A percentile compares a stretch with the other conserved stretches of the same genome.
Evolutionary conservation across 2,113 vertebrate species (phyloP).

Genomic region (Myrmecobius fasciatus): DNA sequence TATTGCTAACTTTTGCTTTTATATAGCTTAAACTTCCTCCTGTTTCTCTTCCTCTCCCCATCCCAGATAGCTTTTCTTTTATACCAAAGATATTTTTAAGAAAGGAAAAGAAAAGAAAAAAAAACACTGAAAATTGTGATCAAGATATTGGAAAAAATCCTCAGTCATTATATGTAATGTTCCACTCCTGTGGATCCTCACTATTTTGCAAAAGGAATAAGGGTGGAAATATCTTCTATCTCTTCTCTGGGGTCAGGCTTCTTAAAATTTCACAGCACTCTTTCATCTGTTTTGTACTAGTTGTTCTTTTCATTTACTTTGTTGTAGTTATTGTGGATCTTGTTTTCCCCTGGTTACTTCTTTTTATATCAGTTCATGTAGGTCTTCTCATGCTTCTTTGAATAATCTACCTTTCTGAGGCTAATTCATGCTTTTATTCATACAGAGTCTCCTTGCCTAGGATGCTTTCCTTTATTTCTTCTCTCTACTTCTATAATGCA

Average conservation of each 20-base stretch:
- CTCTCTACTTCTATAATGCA: neutral
- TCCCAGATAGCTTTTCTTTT: neutral
- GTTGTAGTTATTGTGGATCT: neutral
- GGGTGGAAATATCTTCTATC: neutral
- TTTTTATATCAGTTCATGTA: neutral
- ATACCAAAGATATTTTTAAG: neutral
- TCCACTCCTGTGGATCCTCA: neutral
- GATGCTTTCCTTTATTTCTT: neutral
- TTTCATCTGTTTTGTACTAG: neutral
- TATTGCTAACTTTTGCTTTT: neutral
- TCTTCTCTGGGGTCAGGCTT: neutral
- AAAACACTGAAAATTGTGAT: neutral
- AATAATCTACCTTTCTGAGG: neutral
- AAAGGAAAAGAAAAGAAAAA: neutral
- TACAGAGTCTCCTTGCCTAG: neutral
- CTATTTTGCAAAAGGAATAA: neutral
- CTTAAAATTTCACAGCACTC: neutral
- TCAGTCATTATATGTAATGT: neutral
- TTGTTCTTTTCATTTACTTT: neutral
- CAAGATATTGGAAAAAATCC: neutral
- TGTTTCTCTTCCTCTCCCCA: neutral
- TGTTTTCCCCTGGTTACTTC: neutral
- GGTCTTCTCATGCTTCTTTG: neutral
- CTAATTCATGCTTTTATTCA: neutral
- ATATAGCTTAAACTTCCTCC: neutral